Evolutionary conservation across 92 coral and sea anemone genomes (phyloP).

Genomic region (Plumapathes pennacea): DNA sequence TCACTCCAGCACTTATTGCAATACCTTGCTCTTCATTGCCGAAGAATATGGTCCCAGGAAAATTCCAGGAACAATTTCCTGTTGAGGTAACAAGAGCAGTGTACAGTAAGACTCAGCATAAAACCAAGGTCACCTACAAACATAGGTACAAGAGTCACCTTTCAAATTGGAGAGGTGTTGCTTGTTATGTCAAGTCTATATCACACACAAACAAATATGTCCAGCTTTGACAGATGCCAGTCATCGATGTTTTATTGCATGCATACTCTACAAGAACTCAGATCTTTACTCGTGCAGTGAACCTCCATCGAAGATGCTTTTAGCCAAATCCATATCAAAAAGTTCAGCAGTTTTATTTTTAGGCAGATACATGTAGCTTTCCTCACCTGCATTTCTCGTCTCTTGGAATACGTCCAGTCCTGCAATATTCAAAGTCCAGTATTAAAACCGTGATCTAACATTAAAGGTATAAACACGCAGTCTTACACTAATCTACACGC

Average conservation of each 20-base stretch:
- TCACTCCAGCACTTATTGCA: no score
- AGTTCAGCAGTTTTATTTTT: neutral
- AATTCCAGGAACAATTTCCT: constrained; percentile 94
- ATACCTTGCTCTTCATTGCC: constrained; percentile 94
- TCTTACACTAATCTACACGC: neutral
- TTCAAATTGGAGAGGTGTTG: neutral
- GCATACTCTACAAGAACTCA: no score
- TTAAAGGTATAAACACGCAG: no score
- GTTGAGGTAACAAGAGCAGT: neutral
- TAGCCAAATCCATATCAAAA: neutral
- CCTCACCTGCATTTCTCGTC: constrained; percentile 97
- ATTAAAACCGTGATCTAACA: no score
- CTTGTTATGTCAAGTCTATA: no score
- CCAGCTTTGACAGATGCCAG: no score
- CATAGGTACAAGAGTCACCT: neutral
- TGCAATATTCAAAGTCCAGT: constrained; percentile 9
- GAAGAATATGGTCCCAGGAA: constrained; percentile 95
- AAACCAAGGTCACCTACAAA: neutral
- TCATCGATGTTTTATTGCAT: no score
- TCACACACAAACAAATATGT: no score
- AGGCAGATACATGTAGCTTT: neutral
- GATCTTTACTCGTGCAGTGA: no score
- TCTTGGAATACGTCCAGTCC: constrained; percentile 97
- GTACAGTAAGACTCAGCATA: no score
- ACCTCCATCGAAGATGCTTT: no score